Base-by-base conservation (phyloP, 2,113 vertebrate genomes). In the Hiodon alosoides region DNA sequence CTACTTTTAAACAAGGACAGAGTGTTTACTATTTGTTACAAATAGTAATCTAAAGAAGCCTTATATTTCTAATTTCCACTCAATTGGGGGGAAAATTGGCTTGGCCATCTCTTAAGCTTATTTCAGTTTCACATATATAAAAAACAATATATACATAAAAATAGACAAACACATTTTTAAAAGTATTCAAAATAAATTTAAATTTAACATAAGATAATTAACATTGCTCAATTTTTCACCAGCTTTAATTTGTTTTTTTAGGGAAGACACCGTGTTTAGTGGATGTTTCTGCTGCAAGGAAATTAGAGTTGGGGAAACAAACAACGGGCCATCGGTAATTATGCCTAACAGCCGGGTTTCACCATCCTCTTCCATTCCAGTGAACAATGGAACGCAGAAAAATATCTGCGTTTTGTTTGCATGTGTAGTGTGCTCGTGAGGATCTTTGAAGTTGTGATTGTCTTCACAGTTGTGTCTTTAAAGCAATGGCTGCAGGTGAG, bases 101-200 rank as follows among this genome's bases (percentile, higher is more conserved):
- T 89, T 92, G 91, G 90, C 87, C 89, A 83, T 88, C 85, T 88
- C 86, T 87, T 93, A 88, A 91, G 91, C 91, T 93, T 93, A 91
- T 90, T 94, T 93, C 93, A 89, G 90, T 90, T 90, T 70, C 16
- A 31, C 31, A 13, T 58, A 47, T 58, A 59, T 59, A 59, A 11
- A 59, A 11, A 59, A 11, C 9, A 11, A 59, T 59, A 59, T 87
- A 86, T 89, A 87, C 86, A 84, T 82, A 90, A 88, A 86, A 84
- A 93, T 93, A 91, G 88, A 87, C 54, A 73, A 85, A 85, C 81
- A 81, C 86, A 79, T 84, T 88, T 80, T 80, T 86, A 67, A 93
- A 92, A 91, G 91, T 92, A 95, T 94, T 94, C 91, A 94, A 95
- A 94, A 94, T 92, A 69, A 87, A 83, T 86, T 90, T 82, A 85